These are phyloP conservation scores for Haemorhous mexicanus DNA, from an alignment of 2,113 vertebrate genomes.

Conservation along the genomic window DNA sequence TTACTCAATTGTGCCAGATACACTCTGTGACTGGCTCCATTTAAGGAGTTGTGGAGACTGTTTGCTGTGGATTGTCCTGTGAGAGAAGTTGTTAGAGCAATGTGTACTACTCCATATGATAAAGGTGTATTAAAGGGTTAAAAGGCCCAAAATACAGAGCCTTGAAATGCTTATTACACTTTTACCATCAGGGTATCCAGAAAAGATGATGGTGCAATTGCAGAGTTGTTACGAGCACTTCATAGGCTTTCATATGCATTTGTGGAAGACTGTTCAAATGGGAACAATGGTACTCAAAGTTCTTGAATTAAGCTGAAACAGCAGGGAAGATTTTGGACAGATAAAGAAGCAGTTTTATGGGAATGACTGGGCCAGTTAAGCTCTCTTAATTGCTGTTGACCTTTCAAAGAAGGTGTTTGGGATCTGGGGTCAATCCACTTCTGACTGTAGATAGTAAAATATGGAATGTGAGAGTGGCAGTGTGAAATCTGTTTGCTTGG, in stretches of 20 bases:
- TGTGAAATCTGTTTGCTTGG: neutral
- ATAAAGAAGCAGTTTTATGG: neutral
- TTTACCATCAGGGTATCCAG: slow-evolving; percentile 10
- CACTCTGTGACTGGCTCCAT: neutral
- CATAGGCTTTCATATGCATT: slow-evolving; percentile 34
- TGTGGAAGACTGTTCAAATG: slow-evolving; percentile 14
- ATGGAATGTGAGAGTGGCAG: neutral
- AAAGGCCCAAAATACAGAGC: slow-evolving; percentile 16
- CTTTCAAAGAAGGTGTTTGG: neutral
- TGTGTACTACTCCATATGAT: neutral
- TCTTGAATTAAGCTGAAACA: slow-evolving; percentile 47
- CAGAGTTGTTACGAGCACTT: slow-evolving; percentile 18
- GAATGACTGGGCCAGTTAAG: neutral
- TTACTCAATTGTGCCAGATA: neutral
- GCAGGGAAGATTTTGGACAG: neutral
- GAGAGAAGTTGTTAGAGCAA: neutral
- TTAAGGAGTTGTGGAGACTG: neutral
- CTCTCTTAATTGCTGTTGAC: neutral
- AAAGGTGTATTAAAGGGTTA: slow-evolving; percentile 19
- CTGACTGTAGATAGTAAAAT: neutral
- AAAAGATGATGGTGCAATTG: slow-evolving; percentile 37
- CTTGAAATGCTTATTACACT: slow-evolving; percentile 57
- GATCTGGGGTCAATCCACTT: neutral
- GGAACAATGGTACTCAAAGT: slow-evolving; percentile 26
- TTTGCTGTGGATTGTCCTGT: neutral